Conservation (phyloP, 2,888 invertebrate species). For the Andrena bucephala region DNA sequence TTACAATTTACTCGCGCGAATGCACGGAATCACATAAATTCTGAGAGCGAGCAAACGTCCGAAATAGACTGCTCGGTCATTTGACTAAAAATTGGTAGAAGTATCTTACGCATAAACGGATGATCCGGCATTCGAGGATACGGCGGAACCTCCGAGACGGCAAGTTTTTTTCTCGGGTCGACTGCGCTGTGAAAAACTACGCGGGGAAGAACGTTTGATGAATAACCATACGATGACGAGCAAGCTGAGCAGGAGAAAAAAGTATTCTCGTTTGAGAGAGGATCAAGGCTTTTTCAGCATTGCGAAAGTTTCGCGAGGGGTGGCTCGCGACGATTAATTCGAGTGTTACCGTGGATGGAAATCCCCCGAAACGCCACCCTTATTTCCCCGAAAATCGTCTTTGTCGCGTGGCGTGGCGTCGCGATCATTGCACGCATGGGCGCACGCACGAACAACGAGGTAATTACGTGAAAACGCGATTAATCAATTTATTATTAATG, state of each 20-base stretch:
- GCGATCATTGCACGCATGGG: not conserved
- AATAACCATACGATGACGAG: constrained; percentile 64
- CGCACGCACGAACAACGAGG: not conserved
- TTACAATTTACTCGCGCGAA: not conserved
- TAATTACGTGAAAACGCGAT: constrained; percentile 36
- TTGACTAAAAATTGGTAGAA: constrained; percentile 8
- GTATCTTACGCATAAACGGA: not conserved
- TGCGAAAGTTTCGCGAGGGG: constrained; percentile 22
- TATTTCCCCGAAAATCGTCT: not conserved
- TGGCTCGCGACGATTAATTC: constrained; percentile 51
- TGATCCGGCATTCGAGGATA: not conserved
- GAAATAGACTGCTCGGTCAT: not conserved
- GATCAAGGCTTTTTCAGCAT: constrained; percentile 25
- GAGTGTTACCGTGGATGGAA: constrained; percentile 26
- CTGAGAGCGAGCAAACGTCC: too few relatives aligned
- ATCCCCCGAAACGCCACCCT: not conserved
- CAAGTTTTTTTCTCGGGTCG: constrained; percentile 33
- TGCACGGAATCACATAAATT: constrained; percentile 1
- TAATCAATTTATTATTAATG: constrained; percentile 56
- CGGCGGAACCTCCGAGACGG: constrained; percentile 19
- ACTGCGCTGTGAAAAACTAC: not conserved
- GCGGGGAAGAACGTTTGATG: constrained; percentile 49
- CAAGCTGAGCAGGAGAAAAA: constrained; percentile 44
- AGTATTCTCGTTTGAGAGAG: constrained; percentile 54
- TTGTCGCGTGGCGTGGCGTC: not conserved